Base-by-base conservation (phyloP, 2,113 vertebrate species). In the Rousettus leschenaultii region DNA sequence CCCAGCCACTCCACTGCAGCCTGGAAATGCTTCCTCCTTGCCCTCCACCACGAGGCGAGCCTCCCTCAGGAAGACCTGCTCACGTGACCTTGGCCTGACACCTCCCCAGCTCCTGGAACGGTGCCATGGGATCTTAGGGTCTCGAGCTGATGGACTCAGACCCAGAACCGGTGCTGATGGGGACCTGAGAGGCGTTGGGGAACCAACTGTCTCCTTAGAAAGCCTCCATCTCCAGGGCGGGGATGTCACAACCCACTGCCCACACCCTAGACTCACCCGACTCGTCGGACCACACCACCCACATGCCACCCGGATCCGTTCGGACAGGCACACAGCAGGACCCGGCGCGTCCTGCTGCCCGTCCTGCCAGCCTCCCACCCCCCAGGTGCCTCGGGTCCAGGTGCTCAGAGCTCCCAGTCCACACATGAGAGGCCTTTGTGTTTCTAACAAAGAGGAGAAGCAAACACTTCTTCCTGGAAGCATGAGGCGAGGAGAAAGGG, bases 261-360 rank as follows among this genome's bases (percentile, higher is more conserved):
- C 89, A 94, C 86, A 70, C 96, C 94, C 88, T 30, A 9, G 22
- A 83, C 94, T 96, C 40, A 74, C 89, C 86, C 63, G 43, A 97
- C 97, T 95, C 91, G 97, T 97, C 22, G 4, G 74, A 86, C 96
- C 68, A 85, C 86, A 91, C 93, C 89, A 53, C 96, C 96, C 89
- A 91, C 93, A 73, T 73, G 93, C 95, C 94, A 89, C 71, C 85
- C 3, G 7, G 91, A 71, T 86, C 80, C 30, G 12, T 95, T 70
- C 38, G 87, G 87, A 86, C 3, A 4, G 87, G 73, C n/a, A 1
- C 21, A 6, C 6, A 24, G 93, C 97, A 93, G 96, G 97, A 94
- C 94, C 92, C 48, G 10, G 96, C 97, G 87, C 10, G 97, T n/a
- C 86, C 0, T 51, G 73, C 79, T 1, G 5, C 84, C 75, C 24